Evolutionary conservation across 2,888 invertebrate species (phyloP).

Genomic region (Drosophila bunnanda): DNA sequence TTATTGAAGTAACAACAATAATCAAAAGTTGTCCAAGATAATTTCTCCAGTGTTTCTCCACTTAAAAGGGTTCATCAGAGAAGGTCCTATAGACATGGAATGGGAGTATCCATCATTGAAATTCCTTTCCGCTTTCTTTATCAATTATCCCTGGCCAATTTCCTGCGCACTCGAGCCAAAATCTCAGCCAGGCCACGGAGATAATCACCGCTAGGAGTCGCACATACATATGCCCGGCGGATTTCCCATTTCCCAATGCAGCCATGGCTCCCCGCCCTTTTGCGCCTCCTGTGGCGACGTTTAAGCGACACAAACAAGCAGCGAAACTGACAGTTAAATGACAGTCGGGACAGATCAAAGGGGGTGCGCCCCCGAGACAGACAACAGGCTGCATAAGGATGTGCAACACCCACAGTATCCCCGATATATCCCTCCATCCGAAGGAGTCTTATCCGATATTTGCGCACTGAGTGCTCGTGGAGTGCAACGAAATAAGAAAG

Average conservation of each 20-base stretch:
- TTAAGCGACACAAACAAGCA: constrained; percentile 67
- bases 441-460: constrained; percentile 46
- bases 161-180: not conserved
- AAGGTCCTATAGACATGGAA: not conserved
- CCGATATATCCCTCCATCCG: constrained; percentile 12
- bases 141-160: constrained; percentile 37
- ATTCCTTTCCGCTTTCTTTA: constrained; percentile 12
- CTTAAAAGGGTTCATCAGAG: not conserved
- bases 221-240: constrained; percentile 20
- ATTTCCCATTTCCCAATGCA: constrained; percentile 21
- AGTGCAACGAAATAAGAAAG: not conserved
- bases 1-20: not conserved
- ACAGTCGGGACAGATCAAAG: constrained; percentile 51
- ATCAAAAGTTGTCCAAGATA: not conserved
- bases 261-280: constrained; percentile 24
- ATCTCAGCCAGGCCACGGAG: constrained; percentile 5
- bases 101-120: not conserved
- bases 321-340: constrained; percentile 73
- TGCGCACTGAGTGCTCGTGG: constrained; percentile 49
- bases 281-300: constrained; percentile 56
- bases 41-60: not conserved
- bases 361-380: constrained; percentile 37
- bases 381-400: constrained; percentile 43
- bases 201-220: constrained; percentile 29
- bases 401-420: constrained; percentile 46